These are phyloP conservation scores for Sphaeridia pumilis DNA, from an alignment of 2,888 invertebrate species.

Conservation along the genomic window DNA sequence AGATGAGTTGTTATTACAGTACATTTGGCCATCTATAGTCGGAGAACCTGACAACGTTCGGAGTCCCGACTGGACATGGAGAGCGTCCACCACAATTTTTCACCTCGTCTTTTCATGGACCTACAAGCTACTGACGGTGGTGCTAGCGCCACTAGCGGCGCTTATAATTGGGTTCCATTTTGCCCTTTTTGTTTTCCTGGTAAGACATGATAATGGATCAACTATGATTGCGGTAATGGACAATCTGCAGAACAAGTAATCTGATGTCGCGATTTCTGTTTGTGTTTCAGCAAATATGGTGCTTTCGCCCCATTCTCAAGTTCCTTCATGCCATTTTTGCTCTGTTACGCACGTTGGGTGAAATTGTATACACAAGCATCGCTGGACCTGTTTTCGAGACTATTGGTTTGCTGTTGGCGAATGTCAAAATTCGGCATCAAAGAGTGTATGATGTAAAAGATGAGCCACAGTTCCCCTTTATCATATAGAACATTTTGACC, in stretches of 20 bases:
- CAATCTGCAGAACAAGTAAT: not conserved
- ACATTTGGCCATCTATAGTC: conserved; percentile 24
- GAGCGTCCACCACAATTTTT: conserved; percentile 21
- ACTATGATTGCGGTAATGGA: not conserved
- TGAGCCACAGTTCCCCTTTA: conserved; percentile 29
- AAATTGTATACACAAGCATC: conserved; percentile 21
- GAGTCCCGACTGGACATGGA: conserved; percentile 31
- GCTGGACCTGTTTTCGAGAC: conserved; percentile 28
- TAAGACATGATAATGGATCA: conserved; percentile 9
- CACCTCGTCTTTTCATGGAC: conserved; percentile 23
- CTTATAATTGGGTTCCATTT: conserved; percentile 26
- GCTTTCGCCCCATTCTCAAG: conserved; percentile 23
- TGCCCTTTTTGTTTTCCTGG: conserved; percentile 29
- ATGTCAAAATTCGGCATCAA: conserved; percentile 29
- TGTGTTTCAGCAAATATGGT: conserved; percentile 30
- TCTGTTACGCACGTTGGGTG: conserved; percentile 21
- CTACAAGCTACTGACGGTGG: conserved; percentile 28
- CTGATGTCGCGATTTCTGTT: not conserved
- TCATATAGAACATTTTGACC: too few species aligned
- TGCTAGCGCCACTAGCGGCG: conserved; percentile 26
- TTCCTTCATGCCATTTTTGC: conserved; percentile 25
- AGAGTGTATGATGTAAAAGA: conserved; percentile 30
- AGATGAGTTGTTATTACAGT: conserved; percentile 14
- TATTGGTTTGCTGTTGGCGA: conserved; percentile 24
- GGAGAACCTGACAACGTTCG: conserved; percentile 31